These are phyloP conservation scores for Sisor rabdophorus DNA, from an alignment of 2,113 vertebrate species.

Conservation along the genomic window DNA sequence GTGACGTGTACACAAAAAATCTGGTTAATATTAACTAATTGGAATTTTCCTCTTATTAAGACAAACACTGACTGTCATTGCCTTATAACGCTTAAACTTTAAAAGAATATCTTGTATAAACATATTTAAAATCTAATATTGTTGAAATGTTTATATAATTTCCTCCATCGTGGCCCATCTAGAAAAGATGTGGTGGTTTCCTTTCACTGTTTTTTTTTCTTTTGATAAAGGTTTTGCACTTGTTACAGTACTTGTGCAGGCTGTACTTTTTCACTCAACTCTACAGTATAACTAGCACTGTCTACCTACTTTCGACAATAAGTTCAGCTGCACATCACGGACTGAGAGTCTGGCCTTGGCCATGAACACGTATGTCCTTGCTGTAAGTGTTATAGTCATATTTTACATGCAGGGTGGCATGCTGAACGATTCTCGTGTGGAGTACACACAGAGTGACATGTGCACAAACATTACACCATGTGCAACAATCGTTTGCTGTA, in stretches of 20 bases:
- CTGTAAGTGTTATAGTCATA: background rate
- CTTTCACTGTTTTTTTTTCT: no score
- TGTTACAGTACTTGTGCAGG: no score
- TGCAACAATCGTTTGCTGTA: constrained; percentile 67
- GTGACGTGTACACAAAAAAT: background rate
- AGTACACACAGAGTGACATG: background rate
- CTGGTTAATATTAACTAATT: background rate
- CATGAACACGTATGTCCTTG: constrained; percentile 16
- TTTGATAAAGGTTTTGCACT: no score
- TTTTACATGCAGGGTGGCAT: constrained; percentile 41
- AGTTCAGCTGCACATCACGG: background rate
- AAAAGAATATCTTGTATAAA: no score
- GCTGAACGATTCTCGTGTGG: constrained; percentile 7
- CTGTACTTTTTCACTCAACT: constrained; percentile 12
- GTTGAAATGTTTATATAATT: no score
- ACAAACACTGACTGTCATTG: background rate
- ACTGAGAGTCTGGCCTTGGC: constrained; percentile 10
- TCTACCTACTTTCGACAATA: background rate
- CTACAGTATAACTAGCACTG: background rate
- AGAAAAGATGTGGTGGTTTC: no score
- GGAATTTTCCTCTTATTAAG: background rate
- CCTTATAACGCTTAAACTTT: no score
- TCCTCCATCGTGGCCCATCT: no score
- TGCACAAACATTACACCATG: constrained; percentile 45
- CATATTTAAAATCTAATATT: no score